Conservation (phyloP, 1,140 invertebrate genomes). For the Hyphantria cunea region DNA sequence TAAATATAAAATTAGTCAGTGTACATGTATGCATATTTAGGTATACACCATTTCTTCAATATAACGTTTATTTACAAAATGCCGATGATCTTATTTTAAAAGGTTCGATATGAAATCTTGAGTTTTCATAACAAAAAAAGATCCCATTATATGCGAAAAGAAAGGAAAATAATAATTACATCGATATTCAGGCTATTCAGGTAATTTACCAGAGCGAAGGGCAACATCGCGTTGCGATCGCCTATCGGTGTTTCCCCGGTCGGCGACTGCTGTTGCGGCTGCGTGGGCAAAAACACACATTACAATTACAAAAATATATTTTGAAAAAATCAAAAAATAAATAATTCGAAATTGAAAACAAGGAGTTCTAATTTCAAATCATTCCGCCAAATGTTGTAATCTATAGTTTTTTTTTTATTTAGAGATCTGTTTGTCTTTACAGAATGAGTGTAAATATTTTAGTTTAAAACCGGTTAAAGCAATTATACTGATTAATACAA, state of each 20-base stretch:
- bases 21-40: no score
- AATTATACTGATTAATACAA: no score
- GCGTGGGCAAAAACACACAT: constrained; percentile 41
- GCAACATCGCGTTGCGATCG: constrained; percentile 74
- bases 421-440: no score
- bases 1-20: no score
- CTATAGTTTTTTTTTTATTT: background rate
- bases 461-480: no score
- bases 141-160: constrained; percentile 8
- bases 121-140: constrained; percentile 38
- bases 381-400: background rate
- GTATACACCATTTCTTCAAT: no score
- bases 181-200: constrained; percentile 78
- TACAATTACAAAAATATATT: background rate
- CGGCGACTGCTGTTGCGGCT: constrained; percentile 76
- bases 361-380: constrained; percentile 1
- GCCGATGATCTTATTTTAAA: no score
- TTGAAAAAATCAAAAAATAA: no score
- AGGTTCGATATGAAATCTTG: constrained; percentile 22
- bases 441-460: no score
- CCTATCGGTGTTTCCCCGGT: constrained; percentile 71
- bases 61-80: no score
- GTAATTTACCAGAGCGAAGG: constrained; percentile 80
- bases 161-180: constrained; percentile 75
- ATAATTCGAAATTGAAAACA: background rate